phyloP scores from a whole-genome alignment of 2,797 vertebrate genomes.

The Scarus forsteni region DNA sequence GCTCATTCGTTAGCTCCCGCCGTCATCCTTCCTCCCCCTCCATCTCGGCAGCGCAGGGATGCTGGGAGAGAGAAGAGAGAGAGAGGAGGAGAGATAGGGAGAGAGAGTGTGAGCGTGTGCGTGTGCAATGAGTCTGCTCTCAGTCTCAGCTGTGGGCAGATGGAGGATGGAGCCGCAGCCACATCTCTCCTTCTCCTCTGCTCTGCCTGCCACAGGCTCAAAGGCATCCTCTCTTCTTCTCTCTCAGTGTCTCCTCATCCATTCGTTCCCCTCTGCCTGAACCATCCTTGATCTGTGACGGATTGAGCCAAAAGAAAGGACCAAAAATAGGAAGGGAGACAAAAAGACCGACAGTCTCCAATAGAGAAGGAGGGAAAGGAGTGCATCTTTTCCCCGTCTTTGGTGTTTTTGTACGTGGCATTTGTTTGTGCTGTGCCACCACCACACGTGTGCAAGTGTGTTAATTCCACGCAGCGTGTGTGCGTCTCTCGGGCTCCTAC shows the following conservation, averaged over 20 bases:
- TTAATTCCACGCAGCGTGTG: constrained; percentile 42
- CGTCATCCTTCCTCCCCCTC: constrained; percentile 71
- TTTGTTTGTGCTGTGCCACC: constrained; percentile 61
- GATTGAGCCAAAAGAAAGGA: constrained; percentile 62
- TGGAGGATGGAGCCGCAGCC: constrained; percentile 90
- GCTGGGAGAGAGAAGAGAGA: constrained; percentile 71
- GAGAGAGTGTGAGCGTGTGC: constrained; percentile 32
- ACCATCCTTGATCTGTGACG: constrained; percentile 69
- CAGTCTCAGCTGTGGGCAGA: constrained; percentile 95
- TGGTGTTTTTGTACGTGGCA: constrained; percentile 55
- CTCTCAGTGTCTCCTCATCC: constrained; percentile 81
- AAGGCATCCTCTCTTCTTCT: constrained; percentile 82
- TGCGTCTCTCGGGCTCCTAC: constrained; percentile 38
- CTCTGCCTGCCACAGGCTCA: constrained; percentile 91
- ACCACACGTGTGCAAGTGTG: constrained; percentile 70
- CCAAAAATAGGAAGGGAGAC: constrained; percentile 58
- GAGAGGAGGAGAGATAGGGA: constrained; percentile 15
- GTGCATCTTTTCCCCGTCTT: constrained; percentile 35
- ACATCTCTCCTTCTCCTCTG: constrained; percentile 89
- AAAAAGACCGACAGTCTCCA: constrained; percentile 65
- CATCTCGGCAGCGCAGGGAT: constrained; percentile 82
- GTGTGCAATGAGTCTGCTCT: constrained; percentile 89
- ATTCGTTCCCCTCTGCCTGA: constrained; percentile 66
- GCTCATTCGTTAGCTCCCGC: constrained; percentile 71
- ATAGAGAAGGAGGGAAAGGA: constrained; percentile 47